Evolutionary conservation across 2,888 invertebrate genomes (phyloP).

Genomic region (Phalera bucephala): DNA sequence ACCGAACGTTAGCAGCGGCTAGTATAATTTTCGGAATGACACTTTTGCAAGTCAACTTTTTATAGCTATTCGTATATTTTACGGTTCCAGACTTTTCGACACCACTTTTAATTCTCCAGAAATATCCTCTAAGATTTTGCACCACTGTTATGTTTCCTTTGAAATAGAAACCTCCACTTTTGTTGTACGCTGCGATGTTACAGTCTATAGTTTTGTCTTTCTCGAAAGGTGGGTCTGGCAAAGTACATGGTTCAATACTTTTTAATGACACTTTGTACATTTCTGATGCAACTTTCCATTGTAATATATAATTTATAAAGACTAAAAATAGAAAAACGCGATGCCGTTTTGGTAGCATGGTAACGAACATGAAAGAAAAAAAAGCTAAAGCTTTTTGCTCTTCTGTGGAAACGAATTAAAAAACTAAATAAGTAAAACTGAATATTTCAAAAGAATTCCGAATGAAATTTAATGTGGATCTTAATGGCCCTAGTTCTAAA

Average conservation of each 20-base stretch:
- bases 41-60: slow-evolving; percentile 37
- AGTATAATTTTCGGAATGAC: slow-evolving; percentile 30
- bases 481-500: background rate
- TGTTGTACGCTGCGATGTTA: slow-evolving; percentile 20
- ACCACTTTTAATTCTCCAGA: slow-evolving; percentile 31
- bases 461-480: too few species aligned
- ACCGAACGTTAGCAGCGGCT: slow-evolving; percentile 23
- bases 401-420: too few species aligned
- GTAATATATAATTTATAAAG: slow-evolving; percentile 3
- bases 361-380: too few species aligned
- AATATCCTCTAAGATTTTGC: slow-evolving; percentile 29
- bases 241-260: slow-evolving; percentile 21
- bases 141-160: slow-evolving; percentile 34
- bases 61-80: slow-evolving; percentile 24
- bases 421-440: too few species aligned
- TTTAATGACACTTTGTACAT: slow-evolving; percentile 24
- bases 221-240: slow-evolving; percentile 33
- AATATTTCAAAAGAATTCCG: too few species aligned
- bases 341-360: slow-evolving; percentile 10
- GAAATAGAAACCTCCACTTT: slow-evolving; percentile 26
- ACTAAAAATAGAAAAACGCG: slow-evolving; percentile 4
- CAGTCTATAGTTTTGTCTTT: slow-evolving; percentile 11
- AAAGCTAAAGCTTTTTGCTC: too few species aligned
- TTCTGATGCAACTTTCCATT: slow-evolving; percentile 6
- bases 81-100: slow-evolving; percentile 17